Conservation (phyloP, 2,797 vertebrate species). For the Oreochromis grahami region DNA sequence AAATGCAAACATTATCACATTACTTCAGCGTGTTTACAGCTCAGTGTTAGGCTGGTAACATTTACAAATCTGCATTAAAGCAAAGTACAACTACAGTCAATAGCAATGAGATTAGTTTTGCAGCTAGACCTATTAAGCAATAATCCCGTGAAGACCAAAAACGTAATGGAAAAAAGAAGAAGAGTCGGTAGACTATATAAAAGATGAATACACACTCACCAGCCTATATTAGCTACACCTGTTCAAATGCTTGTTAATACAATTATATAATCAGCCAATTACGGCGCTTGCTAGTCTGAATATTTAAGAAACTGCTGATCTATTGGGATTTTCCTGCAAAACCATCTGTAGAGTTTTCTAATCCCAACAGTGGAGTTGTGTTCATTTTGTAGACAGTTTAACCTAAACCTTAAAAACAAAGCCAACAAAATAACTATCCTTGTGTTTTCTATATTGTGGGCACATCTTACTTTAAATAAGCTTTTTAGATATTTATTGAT, state of each 20-base stretch:
- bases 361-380: neutral
- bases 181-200: neutral
- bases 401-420: neutral
- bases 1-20: neutral
- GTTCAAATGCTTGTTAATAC: neutral
- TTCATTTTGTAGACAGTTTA: neutral
- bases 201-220: neutral
- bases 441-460: neutral
- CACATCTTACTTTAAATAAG: rapidly evolving
- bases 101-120: neutral
- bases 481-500: neutral
- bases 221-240: neutral
- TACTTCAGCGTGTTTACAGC: neutral
- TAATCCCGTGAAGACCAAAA: neutral
- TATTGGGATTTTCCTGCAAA: neutral
- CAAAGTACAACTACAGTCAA: neutral
- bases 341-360: neutral
- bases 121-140: neutral
- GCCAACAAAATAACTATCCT: neutral
- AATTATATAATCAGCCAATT: neutral
- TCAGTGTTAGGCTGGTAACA: neutral
- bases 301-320: neutral
- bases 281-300: neutral
- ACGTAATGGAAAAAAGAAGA: neutral
- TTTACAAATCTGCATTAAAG: neutral